Evolutionary conservation across 2,797 vertebrate species (phyloP).

Genomic region (Buphagus erythrorhynchus): DNA sequence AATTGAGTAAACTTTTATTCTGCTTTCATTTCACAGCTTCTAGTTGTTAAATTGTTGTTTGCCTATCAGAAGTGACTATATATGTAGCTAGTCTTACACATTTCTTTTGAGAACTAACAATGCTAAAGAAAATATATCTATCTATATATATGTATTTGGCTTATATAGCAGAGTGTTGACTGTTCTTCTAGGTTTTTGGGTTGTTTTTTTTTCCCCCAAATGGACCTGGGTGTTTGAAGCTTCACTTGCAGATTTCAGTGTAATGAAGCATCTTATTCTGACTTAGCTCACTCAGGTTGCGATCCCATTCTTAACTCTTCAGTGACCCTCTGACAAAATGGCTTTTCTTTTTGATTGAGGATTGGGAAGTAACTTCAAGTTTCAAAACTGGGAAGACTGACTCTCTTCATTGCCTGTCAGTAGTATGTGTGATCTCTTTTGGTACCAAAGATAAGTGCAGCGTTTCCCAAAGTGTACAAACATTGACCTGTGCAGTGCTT

Average conservation of each 20-base stretch:
- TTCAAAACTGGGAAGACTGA: not conserved
- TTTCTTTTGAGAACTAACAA: not conserved
- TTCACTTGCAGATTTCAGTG: not conserved
- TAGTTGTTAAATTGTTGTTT: not conserved
- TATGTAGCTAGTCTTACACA: not conserved
- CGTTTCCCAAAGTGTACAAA: not conserved
- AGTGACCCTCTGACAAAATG: not conserved
- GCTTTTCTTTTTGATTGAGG: constrained; percentile 13
- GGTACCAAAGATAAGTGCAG: not conserved
- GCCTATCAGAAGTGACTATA: not conserved
- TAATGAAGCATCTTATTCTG: constrained; percentile 5
- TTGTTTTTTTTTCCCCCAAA: not conserved
- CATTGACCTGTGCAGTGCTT: not conserved
- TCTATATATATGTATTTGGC: not conserved
- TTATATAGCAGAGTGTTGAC: not conserved
- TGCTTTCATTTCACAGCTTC: not conserved
- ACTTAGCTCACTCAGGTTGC: not conserved
- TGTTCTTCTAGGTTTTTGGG: not conserved
- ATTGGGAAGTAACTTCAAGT: not conserved
- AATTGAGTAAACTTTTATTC: not conserved
- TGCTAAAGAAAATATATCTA: not conserved
- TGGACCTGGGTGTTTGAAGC: not conserved
- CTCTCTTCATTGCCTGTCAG: not conserved
- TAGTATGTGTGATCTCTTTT: not conserved
- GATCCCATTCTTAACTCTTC: constrained; percentile 22